Evolutionary conservation across 2,113 vertebrate species (phyloP).

Genomic region (Cololabis saira): DNA sequence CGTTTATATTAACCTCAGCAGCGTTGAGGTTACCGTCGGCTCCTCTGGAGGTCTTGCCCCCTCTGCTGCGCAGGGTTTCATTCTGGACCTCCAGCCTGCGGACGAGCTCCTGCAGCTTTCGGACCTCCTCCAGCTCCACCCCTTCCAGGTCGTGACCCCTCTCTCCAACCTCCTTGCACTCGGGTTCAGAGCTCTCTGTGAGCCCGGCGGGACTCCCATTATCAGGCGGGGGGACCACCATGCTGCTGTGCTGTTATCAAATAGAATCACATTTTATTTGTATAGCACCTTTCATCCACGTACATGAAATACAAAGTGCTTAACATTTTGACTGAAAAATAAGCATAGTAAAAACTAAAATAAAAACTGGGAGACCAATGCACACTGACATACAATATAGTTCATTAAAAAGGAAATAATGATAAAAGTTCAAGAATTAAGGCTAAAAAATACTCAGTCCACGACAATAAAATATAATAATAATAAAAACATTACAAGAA

Average conservation of each 20-base stretch:
- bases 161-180: constrained; percentile 57
- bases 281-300: no score
- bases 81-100: constrained; percentile 89
- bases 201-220: constrained; percentile 68
- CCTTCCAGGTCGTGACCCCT: constrained; percentile 67
- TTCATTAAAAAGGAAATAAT: no score
- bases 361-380: no score
- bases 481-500: no score
- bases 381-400: no score
- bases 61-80: constrained; percentile 84
- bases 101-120: constrained; percentile 90
- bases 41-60: constrained; percentile 70
- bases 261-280: no score
- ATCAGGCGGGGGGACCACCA: constrained; percentile 86
- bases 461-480: no score
- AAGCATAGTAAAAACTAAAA: no score
- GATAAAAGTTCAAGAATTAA: no score
- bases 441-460: no score
- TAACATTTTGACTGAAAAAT: no score
- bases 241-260: constrained; percentile 67
- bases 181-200: constrained; percentile 69
- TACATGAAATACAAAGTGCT: no score
- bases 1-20: constrained; percentile 56
- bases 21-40: constrained; percentile 54
- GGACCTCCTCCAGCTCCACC: constrained; percentile 87